A percentile compares a stretch with the other conserved stretches of the same genome.
Evolutionary conservation across 2,888 invertebrate species (phyloP).

Genomic region (Brachycybe producta): DNA sequence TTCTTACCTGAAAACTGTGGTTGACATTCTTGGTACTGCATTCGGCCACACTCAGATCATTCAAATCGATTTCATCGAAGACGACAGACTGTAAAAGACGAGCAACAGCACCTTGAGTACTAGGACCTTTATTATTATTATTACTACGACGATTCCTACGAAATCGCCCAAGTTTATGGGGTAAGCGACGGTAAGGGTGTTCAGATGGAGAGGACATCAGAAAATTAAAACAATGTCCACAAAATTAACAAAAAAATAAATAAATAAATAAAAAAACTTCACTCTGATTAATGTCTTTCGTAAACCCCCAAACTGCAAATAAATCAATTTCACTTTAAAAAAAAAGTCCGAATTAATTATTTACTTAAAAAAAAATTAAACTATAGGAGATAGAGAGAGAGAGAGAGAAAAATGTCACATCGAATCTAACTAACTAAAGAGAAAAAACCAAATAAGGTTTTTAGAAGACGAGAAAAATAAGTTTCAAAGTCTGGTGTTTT

Average conservation of each 20-base stretch:
- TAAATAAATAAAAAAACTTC: no score
- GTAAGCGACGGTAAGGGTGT: neutral
- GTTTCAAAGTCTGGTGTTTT: no score
- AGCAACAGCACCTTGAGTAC: slow-evolving; percentile 16
- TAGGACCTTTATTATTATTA: neutral
- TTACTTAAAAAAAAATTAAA: no score
- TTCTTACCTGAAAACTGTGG: slow-evolving; percentile 71
- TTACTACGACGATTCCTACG: slow-evolving; percentile 1
- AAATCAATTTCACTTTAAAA: no score
- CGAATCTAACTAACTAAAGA: no score
- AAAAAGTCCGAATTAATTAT: no score
- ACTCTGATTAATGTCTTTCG: no score
- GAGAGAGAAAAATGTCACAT: no score
- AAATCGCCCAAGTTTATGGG: slow-evolving; percentile 5
- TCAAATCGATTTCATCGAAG: slow-evolving; percentile 76
- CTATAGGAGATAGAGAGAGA: no score
- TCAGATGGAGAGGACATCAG: neutral
- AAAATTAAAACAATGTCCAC: neutral
- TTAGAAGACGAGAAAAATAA: no score
- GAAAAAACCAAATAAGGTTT: no score
- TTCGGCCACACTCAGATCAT: slow-evolving; percentile 72
- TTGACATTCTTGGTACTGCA: slow-evolving; percentile 75
- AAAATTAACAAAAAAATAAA: neutral
- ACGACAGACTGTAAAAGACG: slow-evolving; percentile 60
- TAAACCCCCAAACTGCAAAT: no score